Conservation (phyloP, 2,113 vertebrate species). For the Terrapene triunguis region DNA sequence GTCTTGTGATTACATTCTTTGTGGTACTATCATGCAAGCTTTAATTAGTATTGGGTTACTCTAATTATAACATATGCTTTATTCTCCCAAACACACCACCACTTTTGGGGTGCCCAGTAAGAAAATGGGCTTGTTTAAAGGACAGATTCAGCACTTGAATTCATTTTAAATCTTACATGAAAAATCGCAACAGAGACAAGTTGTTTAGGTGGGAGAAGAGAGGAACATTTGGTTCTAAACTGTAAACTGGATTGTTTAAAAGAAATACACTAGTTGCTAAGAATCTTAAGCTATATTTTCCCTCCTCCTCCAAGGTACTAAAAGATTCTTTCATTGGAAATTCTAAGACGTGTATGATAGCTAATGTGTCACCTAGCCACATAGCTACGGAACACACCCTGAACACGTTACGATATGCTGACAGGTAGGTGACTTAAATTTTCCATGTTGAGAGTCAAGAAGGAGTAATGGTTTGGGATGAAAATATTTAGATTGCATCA, state of each 20-base stretch:
- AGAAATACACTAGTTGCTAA: neutral
- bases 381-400: constrained; percentile 91
- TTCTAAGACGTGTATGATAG: constrained; percentile 95
- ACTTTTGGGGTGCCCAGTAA: neutral
- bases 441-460: neutral
- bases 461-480: neutral
- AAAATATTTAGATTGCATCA: neutral
- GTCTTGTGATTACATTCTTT: neutral
- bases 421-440: constrained; percentile 82
- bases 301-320: constrained; percentile 82
- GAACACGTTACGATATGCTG: constrained; percentile 93
- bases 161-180: neutral
- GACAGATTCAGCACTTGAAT: neutral
- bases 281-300: neutral
- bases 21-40: neutral
- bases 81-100: neutral
- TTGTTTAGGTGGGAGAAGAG: too few species aligned
- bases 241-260: neutral
- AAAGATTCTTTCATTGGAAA: constrained; percentile 95
- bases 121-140: constrained; percentile 1
- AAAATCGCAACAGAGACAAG: neutral
- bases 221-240: neutral
- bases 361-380: constrained; percentile 91
- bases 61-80: neutral
- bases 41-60: neutral